Percentiles rank a stretch among this genome's conserved stretches.
phyloP scores from a whole-genome alignment of 2,797 vertebrate genomes.

The Sebastes matsubarae region DNA sequence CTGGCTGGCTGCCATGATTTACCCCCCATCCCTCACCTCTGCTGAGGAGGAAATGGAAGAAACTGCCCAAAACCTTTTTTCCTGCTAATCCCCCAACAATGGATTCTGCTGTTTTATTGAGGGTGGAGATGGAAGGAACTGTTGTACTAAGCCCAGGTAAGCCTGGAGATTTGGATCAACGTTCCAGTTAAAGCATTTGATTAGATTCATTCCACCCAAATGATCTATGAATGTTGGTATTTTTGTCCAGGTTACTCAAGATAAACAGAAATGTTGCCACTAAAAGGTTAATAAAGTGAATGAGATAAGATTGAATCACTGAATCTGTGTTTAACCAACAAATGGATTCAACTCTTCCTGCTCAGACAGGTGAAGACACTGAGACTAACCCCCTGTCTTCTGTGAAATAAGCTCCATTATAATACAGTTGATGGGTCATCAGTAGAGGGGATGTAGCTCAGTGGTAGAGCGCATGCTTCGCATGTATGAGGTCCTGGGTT shows the following conservation, averaged over 20 bases:
- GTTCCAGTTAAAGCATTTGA: conserved; percentile 40
- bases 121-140: conserved; percentile 19
- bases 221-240: neutral
- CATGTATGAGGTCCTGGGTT: conserved; percentile 49
- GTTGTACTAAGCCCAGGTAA: conserved; percentile 41
- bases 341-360: neutral
- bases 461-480: conserved; percentile 57
- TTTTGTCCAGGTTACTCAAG: neutral
- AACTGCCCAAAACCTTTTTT: conserved; percentile 40
- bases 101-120: conserved; percentile 50
- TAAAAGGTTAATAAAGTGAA: neutral
- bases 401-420: neutral
- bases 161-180: conserved; percentile 36
- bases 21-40: conserved; percentile 53
- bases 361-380: neutral
- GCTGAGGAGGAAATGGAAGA: conserved; percentile 62
- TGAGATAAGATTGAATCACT: neutral
- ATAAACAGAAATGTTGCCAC: neutral
- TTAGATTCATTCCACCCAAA: conserved; percentile 24
- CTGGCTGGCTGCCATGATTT: conserved; percentile 53
- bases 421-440: neutral
- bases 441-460: conserved; percentile 62
- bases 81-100: conserved; percentile 64
- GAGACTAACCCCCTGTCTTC: neutral
- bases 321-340: neutral